phyloP scores from a whole-genome alignment of 2,797 vertebrate species.

The Calcarius lapponicus region DNA sequence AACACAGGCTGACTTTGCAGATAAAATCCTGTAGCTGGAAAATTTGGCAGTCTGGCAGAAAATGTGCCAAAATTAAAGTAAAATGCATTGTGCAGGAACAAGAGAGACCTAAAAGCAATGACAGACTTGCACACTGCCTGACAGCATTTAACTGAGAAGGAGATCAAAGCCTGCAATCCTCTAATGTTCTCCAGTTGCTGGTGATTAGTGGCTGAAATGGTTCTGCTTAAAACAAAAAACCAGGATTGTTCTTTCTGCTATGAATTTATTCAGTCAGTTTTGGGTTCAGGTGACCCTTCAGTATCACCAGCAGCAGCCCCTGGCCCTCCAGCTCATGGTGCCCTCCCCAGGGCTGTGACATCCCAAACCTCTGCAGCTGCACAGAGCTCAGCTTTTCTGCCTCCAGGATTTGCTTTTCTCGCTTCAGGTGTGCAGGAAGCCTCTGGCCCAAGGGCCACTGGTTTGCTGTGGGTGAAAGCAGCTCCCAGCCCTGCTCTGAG shows the following conservation, averaged over 20 bases:
- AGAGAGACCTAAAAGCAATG: background rate
- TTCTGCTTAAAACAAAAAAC: background rate
- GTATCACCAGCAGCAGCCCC: background rate
- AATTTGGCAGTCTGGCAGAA: background rate
- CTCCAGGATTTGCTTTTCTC: background rate
- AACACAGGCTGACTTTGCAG: background rate
- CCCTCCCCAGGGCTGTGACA: background rate
- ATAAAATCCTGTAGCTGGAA: background rate
- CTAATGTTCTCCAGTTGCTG: background rate
- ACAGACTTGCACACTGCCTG: background rate
- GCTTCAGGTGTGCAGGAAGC: background rate
- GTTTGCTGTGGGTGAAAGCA: background rate
- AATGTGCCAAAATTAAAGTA: background rate
- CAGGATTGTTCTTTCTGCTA: background rate
- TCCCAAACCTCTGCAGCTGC: background rate
- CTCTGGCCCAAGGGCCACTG: background rate
- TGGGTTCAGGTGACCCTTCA: background rate
- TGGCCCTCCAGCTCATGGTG: rapidly evolving
- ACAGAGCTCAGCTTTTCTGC: background rate
- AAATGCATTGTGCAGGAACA: background rate
- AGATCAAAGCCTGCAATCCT: background rate
- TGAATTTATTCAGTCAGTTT: background rate
- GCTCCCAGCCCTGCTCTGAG: background rate
- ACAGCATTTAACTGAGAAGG: background rate
- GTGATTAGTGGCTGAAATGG: background rate